phyloP scores from a whole-genome alignment of 2,888 invertebrate species.

The Sylvicola cinctus region DNA sequence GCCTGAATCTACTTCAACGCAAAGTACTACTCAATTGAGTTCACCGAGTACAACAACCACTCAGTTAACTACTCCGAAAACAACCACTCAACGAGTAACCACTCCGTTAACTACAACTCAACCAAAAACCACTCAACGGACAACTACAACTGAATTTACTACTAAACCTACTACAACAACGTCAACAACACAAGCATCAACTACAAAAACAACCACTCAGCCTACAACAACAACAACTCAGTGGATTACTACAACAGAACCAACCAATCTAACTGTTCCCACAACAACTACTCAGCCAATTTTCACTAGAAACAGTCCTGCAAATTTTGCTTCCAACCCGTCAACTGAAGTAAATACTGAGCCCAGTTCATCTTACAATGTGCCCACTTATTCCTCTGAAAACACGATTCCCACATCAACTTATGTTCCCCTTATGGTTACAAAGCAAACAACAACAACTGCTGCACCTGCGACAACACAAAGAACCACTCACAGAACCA shows the following conservation, averaged over 20 bases:
- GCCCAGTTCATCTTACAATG: too few species aligned
- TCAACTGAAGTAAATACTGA: too few species aligned
- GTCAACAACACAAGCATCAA: slow-evolving; percentile 5
- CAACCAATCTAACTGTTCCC: too few species aligned
- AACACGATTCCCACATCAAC: too few species aligned
- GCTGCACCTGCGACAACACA: slow-evolving; percentile 16
- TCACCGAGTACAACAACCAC: slow-evolving; percentile 11
- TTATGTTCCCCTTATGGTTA: too few species aligned
- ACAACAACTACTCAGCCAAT: slow-evolving; percentile 3
- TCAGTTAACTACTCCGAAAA: slow-evolving; percentile 1
- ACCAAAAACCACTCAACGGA: slow-evolving; percentile 8
- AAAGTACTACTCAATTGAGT: slow-evolving; percentile 13
- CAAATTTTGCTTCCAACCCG: too few species aligned
- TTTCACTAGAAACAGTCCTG: background rate
- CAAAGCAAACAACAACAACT: slow-evolving; percentile 10
- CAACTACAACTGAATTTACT: slow-evolving; percentile 4
- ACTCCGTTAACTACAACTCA: slow-evolving; percentile 6
- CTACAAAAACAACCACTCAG: slow-evolving; percentile 9
- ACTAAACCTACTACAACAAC: slow-evolving; percentile 6
- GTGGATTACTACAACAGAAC: slow-evolving; percentile 5
- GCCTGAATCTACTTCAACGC: slow-evolving; percentile 2
- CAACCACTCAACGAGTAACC: background rate
- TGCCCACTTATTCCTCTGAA: background rate
- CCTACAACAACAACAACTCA: slow-evolving; percentile 5
- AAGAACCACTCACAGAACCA: slow-evolving; percentile 16